Percentiles rank a stretch among this genome's conserved stretches.
phyloP scores from a whole-genome alignment of 2,888 invertebrate genomes.

The Tipula vernalis region DNA sequence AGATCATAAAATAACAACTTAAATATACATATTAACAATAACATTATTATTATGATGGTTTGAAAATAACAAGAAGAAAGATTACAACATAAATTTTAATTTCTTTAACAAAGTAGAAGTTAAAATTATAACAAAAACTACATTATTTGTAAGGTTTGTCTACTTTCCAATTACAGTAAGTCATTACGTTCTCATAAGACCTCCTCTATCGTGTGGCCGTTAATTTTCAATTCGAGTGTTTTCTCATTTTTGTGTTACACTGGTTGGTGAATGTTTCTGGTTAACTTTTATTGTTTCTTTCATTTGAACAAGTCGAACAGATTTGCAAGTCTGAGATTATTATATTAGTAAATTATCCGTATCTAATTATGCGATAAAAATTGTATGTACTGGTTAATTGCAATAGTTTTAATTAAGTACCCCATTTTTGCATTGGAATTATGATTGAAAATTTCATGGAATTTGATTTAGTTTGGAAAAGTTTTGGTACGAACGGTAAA shows the following conservation, averaged over 20 bases:
- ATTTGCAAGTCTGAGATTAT: too few relatives aligned
- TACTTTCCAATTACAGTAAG: background rate
- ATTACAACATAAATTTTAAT: background rate
- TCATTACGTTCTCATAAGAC: background rate
- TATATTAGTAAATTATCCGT: too few relatives aligned
- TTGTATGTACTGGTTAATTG: too few relatives aligned
- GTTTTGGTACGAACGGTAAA: background rate
- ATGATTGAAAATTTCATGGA: background rate
- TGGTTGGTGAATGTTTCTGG: background rate
- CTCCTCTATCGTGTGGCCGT: background rate
- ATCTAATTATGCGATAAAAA: too few relatives aligned
- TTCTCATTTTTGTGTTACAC: background rate
- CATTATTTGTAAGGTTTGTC: background rate
- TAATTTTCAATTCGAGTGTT: background rate
- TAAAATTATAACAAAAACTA: background rate
- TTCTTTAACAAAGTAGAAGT: background rate
- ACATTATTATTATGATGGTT: background rate
- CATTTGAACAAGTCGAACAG: too few relatives aligned
- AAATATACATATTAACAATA: background rate
- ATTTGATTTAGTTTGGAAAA: background rate
- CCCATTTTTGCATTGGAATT: background rate
- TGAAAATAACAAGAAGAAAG: background rate
- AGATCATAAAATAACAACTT: background rate
- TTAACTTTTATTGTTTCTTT: too few relatives aligned
- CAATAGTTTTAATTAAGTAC: too few relatives aligned